These are phyloP conservation scores for Neodontobutis hainanensis DNA, from an alignment of 2,113 vertebrate genomes.

Conservation along the genomic window DNA sequence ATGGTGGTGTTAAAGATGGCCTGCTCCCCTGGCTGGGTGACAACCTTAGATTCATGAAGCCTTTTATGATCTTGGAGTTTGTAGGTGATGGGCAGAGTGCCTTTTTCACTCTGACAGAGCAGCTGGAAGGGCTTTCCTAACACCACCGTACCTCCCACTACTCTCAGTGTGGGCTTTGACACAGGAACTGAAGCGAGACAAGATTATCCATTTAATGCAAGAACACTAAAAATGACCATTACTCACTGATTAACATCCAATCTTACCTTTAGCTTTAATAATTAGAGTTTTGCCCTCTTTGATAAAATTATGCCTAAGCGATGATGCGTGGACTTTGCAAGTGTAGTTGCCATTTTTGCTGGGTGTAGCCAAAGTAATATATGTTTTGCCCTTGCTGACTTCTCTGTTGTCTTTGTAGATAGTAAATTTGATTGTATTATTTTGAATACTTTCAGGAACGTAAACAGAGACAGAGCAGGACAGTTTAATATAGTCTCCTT, in stretches of 20 bases:
- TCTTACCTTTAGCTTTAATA: slow-evolving; percentile 71
- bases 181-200: slow-evolving; percentile 50
- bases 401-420: slow-evolving; percentile 52
- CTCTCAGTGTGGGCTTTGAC: slow-evolving; percentile 52
- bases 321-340: slow-evolving; percentile 44
- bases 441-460: slow-evolving; percentile 27
- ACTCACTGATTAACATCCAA: not conserved
- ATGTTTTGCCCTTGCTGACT: not conserved
- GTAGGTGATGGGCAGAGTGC: slow-evolving; percentile 70
- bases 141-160: slow-evolving; percentile 58
- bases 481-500: slow-evolving; percentile 48
- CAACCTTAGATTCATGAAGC: rapidly evolving
- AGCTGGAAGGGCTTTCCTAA: slow-evolving; percentile 68
- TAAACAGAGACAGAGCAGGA: slow-evolving; percentile 53
- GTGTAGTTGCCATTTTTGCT: slow-evolving; percentile 65
- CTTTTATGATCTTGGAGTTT: slow-evolving; percentile 15
- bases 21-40: slow-evolving; percentile 10
- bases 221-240: not conserved
- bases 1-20: slow-evolving; percentile 67
- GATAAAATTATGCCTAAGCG: not conserved
- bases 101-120: slow-evolving; percentile 60
- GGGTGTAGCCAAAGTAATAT: not conserved
- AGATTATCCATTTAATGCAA: not conserved
- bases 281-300: slow-evolving; percentile 54
- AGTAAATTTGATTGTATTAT: slow-evolving; percentile 31